Evolutionary conservation across 2,888 invertebrate species (phyloP).

Genomic region (Rhagium mordax): DNA sequence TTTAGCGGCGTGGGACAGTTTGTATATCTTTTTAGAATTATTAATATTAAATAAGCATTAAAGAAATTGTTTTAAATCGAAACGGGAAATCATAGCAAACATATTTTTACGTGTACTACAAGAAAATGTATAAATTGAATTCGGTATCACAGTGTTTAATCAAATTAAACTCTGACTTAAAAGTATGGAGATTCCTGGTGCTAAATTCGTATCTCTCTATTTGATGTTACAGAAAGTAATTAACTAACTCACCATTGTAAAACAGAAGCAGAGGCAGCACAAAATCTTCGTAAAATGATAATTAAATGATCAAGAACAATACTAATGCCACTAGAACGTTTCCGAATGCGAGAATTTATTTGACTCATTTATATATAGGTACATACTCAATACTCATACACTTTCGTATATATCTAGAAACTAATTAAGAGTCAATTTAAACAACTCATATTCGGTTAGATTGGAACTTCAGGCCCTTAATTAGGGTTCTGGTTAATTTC

Average conservation of each 20-base stretch:
- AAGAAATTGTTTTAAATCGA: too few relatives aligned
- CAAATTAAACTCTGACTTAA: constrained; percentile 47
- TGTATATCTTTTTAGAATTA: too few relatives aligned
- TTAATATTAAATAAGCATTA: too few relatives aligned
- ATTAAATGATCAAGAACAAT: background rate
- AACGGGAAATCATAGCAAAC: background rate
- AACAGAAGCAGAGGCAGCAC: background rate
- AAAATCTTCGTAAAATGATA: background rate
- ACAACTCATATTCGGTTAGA: too few relatives aligned
- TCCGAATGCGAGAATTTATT: too few relatives aligned
- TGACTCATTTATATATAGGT: too few relatives aligned
- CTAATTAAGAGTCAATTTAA: too few relatives aligned
- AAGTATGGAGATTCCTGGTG: constrained; percentile 39
- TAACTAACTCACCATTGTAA: constrained; percentile 12
- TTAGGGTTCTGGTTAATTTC: too few relatives aligned
- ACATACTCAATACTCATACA: too few relatives aligned
- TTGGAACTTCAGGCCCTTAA: too few relatives aligned
- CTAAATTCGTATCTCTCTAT: constrained; percentile 37
- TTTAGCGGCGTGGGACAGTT: too few relatives aligned
- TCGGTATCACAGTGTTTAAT: constrained; percentile 46
- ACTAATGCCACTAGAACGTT: background rate
- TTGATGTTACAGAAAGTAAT: constrained; percentile 37
- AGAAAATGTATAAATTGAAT: constrained; percentile 48
- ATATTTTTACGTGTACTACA: constrained; percentile 35
- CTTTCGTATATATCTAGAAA: too few relatives aligned